Base-by-base conservation (phyloP, 1,140 invertebrate species). In the Eriosoma lanigerum region DNA sequence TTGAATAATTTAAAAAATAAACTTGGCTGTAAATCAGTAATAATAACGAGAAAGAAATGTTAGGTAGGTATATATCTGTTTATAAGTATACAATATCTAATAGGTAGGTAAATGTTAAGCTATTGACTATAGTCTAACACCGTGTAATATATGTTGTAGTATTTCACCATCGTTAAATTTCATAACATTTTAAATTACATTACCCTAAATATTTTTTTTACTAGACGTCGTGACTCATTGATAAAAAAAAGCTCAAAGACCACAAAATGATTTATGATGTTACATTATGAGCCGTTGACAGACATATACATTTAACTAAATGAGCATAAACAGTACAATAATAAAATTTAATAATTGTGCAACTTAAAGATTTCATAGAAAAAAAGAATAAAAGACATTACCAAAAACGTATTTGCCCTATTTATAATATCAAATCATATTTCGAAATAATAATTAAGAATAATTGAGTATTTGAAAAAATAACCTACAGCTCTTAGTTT, bases 211-310 rank as follows among this genome's bases (percentile, higher is more conserved):
- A 62, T 44, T 62, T 26, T 58, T 56, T 44, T 0, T 3, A 46
- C 9, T 17, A 24, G 46, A 48, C 19, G 54, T 46, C 75, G 56
- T 78, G 75, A 78, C 75, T 21, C 52, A 48, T 21, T 58, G 38
- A 60, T 21, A 46, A 21, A 68, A 29, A 78, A 78, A 78, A 78
- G 75, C 75, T 78, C 56, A 62, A 48, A 60, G 56, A 76, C 52
- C 32, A 44, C 21, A 60, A 58, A 78, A 29, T 78, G 75, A 78
- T 78, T 78, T 78, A 78, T 78, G 56, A 62, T 21, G 38, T 29
- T 72, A 72, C 48, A 52, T 52, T 68, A 52, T 13, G n/a, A 26
- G 50, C 21, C 21, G 68, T 52, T 50, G 15, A 50, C 46, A 70
- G 13, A 26, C 58, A 15, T 24, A 46, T 24, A 50, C 10, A 50